Percentiles rank a stretch among this genome's conserved stretches.
Evolutionary conservation across 2,113 vertebrate genomes (phyloP).

Genomic region (Vulpes ferrilata): DNA sequence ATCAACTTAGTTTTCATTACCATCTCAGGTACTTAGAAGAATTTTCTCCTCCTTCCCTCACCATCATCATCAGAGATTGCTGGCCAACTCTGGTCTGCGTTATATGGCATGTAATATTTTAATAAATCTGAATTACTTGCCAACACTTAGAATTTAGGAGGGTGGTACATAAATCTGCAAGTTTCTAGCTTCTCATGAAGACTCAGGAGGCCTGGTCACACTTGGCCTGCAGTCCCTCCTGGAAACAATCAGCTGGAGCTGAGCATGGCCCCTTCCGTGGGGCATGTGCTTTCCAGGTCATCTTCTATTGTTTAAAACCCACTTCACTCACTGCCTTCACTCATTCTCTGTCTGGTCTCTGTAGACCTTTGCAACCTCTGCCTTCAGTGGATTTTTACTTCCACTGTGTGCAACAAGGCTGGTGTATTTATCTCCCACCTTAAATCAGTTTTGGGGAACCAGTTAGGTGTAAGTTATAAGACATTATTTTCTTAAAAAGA

Average conservation of each 20-base stretch:
- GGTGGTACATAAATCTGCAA: background rate
- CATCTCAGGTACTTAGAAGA: background rate
- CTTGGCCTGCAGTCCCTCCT: background rate
- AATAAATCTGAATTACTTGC: background rate
- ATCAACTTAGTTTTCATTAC: background rate
- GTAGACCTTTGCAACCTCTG: background rate
- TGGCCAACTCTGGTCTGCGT: background rate
- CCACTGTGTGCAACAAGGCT: background rate
- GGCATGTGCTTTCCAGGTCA: background rate
- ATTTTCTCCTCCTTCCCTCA: background rate
- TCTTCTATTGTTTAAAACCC: background rate
- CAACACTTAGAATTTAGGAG: background rate
- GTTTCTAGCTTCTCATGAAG: background rate
- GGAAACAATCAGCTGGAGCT: background rate
- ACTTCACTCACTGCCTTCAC: background rate
- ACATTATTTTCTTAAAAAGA: background rate
- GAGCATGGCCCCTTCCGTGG: background rate
- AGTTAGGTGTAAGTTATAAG: conserved; percentile 7
- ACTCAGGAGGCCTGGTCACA: background rate
- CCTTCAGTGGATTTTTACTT: background rate
- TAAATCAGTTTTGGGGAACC: background rate
- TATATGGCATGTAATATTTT: background rate
- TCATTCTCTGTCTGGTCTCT: background rate
- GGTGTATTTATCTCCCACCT: background rate
- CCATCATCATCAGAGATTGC: background rate